A percentile compares a stretch with the other conserved stretches of the same genome.
phyloP scores from a whole-genome alignment of 2,888 invertebrate species.

The Stenurella melanura region DNA sequence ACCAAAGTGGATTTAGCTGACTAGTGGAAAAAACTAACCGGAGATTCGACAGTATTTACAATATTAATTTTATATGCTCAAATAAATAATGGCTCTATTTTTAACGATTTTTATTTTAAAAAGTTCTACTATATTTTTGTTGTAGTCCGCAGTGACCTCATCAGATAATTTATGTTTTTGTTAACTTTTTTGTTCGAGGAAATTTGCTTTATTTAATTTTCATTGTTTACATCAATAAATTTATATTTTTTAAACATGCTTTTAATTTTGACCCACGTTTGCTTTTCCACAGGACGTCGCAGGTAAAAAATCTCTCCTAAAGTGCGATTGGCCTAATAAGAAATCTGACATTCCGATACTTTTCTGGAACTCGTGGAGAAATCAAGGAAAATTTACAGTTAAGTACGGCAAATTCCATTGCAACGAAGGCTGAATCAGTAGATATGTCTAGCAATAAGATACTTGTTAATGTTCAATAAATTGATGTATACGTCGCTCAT shows the following conservation, averaged over 20 bases:
- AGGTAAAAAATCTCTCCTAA: conserved; percentile 38
- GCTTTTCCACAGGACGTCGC: conserved; percentile 35
- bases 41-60: neutral
- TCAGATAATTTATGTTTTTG: conserved; percentile 6
- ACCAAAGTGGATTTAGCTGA: too few relatives aligned
- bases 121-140: too few relatives aligned
- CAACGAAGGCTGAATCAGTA: conserved; percentile 12
- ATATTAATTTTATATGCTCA: neutral
- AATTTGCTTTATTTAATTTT: conserved; percentile 24
- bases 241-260: conserved; percentile 36
- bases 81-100: neutral
- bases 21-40: too few relatives aligned
- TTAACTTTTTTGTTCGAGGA: neutral
- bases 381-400: conserved; percentile 36
- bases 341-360: conserved; percentile 36
- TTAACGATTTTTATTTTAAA: too few relatives aligned
- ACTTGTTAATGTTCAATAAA: conserved; percentile 29
- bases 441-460: conserved; percentile 30
- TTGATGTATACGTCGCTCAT: conserved; percentile 1
- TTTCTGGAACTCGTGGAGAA: conserved; percentile 39
- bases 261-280: conserved; percentile 38
- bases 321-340: conserved; percentile 33
- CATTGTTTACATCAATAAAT: conserved; percentile 34
- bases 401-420: conserved; percentile 38
- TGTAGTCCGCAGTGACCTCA: neutral